These are phyloP conservation scores for Dryas iulia DNA, from an alignment of 1,140 invertebrate genomes.

Conservation along the genomic window DNA sequence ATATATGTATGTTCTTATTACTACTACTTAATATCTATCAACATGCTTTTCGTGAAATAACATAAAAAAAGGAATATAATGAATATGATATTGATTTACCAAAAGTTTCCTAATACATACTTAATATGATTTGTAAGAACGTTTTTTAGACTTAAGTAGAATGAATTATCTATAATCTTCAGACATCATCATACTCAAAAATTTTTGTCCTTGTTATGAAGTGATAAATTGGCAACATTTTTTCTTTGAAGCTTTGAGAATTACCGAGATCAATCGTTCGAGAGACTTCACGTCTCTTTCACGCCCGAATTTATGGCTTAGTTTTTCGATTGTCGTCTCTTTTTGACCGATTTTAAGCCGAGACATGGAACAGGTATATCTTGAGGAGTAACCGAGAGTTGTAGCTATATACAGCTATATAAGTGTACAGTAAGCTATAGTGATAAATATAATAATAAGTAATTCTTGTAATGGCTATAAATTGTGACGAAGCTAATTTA, in stretches of 20 bases:
- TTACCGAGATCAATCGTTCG: constrained; percentile 74
- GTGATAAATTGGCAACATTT: constrained; percentile 75
- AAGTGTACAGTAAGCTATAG: too few species aligned
- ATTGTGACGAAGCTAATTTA: too few species aligned
- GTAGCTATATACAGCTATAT: background rate
- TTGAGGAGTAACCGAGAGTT: constrained; percentile 32
- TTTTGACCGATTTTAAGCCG: constrained; percentile 27
- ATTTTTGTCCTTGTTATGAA: constrained; percentile 64
- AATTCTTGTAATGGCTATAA: background rate
- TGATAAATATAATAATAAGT: too few species aligned
- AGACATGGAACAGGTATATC: constrained; percentile 36
- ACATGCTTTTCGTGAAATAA: too few species aligned
- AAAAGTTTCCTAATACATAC: too few species aligned
- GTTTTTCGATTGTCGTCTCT: constrained; percentile 35
- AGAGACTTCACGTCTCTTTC: constrained; percentile 48
- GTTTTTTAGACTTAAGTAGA: too few species aligned
- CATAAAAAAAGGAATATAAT: too few species aligned
- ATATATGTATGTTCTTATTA: too few species aligned
- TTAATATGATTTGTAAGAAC: too few species aligned
- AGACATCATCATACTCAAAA: constrained; percentile 34
- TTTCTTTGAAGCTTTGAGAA: constrained; percentile 64
- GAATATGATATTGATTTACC: too few species aligned
- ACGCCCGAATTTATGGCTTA: constrained; percentile 21
- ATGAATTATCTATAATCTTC: background rate
- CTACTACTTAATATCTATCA: too few species aligned